These are phyloP conservation scores for Dorcus hopei DNA, from an alignment of 2,888 invertebrate species.

Conservation along the genomic window DNA sequence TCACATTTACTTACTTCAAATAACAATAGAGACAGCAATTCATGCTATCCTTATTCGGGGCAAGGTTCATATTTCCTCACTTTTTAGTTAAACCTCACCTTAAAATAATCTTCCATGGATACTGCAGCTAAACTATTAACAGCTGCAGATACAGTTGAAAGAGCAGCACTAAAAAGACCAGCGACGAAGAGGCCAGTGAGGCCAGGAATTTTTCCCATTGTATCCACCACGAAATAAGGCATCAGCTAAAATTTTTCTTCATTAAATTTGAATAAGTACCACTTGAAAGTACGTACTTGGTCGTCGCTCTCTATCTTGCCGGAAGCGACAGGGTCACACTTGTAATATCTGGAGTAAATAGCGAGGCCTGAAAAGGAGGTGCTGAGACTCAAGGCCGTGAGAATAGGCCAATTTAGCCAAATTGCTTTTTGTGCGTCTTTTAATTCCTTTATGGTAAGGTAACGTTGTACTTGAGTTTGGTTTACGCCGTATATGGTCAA, in stretches of 20 bases:
- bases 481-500: slow-evolving; percentile 62
- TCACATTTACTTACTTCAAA: no score
- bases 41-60: not conserved
- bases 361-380: slow-evolving; percentile 72
- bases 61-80: not conserved
- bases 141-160: slow-evolving; percentile 89
- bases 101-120: slow-evolving; percentile 82
- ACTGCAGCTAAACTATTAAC: slow-evolving; percentile 89
- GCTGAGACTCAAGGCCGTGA: slow-evolving; percentile 67
- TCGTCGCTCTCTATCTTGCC: slow-evolving; percentile 64
- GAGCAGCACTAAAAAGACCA: slow-evolving; percentile 85
- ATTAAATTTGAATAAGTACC: not conserved
- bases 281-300: slow-evolving; percentile 51
- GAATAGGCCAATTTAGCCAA: slow-evolving; percentile 80
- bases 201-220: slow-evolving; percentile 71
- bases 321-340: slow-evolving; percentile 74
- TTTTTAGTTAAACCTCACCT: slow-evolving; percentile 37
- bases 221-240: slow-evolving; percentile 75
- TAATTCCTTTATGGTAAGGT: slow-evolving; percentile 65
- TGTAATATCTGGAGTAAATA: slow-evolving; percentile 77
- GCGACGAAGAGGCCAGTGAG: slow-evolving; percentile 87
- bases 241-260: slow-evolving; percentile 52
- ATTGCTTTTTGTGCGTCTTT: slow-evolving; percentile 68
- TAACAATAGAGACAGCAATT: no score
- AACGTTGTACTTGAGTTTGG: slow-evolving; percentile 73